phyloP scores from a whole-genome alignment of 53 echinoderm and acorn worm genomes.

The Temnopleurus reevesii region DNA sequence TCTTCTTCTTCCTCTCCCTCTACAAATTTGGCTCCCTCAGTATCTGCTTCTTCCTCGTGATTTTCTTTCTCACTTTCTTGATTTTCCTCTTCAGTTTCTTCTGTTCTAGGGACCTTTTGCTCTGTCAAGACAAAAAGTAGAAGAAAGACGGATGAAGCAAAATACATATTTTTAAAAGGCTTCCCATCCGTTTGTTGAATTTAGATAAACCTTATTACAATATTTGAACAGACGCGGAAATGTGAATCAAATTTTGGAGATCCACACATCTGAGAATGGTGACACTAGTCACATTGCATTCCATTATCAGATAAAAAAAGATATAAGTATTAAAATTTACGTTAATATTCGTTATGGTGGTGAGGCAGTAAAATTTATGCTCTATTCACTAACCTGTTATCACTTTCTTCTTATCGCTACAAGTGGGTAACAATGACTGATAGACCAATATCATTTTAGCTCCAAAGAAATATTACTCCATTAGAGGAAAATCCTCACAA shows the following conservation, averaged over 20 bases:
- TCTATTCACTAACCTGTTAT: not conserved
- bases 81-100: constrained; percentile 16
- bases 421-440: not conserved
- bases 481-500: no score
- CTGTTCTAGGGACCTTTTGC: not conserved
- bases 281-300: no score
- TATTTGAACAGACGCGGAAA: not conserved
- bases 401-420: not conserved
- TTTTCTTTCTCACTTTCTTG: constrained; percentile 26
- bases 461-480: no score
- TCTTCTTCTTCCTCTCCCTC: not conserved
- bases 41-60: not conserved
- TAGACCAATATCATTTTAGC: not conserved
- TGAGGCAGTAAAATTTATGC: no score
- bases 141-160: no score
- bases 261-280: no score
- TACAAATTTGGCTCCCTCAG: not conserved
- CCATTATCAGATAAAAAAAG: no score
- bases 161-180: no score
- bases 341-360: no score
- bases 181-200: not conserved
- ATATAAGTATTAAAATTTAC: no score
- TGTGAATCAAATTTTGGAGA: no score
- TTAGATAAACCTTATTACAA: not conserved
- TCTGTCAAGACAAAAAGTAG: not conserved